Evolutionary conservation across 2,797 vertebrate genomes (phyloP).

Genomic region (Neolamprologus multifasciatus): DNA sequence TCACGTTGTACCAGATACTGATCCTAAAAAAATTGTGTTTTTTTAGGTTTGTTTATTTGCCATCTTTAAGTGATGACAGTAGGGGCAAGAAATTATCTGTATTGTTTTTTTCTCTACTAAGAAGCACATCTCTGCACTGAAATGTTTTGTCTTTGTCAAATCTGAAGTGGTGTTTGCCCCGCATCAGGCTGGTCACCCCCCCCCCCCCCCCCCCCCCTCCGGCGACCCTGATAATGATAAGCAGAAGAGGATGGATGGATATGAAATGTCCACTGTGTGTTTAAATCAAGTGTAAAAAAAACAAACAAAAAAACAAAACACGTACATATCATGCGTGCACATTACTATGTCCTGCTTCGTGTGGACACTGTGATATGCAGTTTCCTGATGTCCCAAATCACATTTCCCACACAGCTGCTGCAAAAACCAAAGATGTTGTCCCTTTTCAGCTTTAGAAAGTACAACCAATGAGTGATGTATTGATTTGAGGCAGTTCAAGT

Average conservation of each 20-base stretch:
- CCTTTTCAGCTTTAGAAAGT: not conserved
- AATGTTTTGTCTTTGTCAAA: not conserved
- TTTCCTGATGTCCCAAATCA: not conserved
- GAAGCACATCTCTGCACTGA: not conserved
- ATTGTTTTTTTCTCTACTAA: not conserved
- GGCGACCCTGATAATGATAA: too few relatives aligned
- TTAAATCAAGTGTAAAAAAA: not conserved
- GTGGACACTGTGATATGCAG: not conserved
- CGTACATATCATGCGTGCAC: not conserved
- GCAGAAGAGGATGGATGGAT: not conserved
- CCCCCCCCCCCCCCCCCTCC: too few relatives aligned
- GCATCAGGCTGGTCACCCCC: not conserved
- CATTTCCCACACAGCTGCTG: not conserved
- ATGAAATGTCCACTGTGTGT: not conserved
- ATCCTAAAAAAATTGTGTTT: fast-evolving
- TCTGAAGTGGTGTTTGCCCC: not conserved
- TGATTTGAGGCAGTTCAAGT: not conserved
- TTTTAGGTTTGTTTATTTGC: not conserved
- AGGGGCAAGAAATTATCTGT: not conserved
- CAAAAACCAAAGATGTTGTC: not conserved
- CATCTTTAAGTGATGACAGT: not conserved
- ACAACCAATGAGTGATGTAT: not conserved
- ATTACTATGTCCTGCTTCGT: not conserved
- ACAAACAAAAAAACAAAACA: not conserved
- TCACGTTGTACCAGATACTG: not conserved